Conservation (phyloP, 2,113 vertebrate species). For the Ophiodon elongatus region DNA sequence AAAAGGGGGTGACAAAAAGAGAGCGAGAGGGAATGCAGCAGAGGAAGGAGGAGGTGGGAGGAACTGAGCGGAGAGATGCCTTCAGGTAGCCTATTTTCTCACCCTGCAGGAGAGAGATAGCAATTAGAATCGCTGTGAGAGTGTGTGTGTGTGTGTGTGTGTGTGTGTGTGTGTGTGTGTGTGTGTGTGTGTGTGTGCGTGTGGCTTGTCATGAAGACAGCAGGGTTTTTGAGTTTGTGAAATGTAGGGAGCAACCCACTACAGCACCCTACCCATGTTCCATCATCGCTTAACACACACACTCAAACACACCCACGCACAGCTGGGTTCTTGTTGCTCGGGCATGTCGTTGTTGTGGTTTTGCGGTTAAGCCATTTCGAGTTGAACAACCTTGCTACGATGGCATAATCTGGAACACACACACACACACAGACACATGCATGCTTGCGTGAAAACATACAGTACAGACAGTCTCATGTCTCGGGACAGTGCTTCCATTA, state of each 20-base stretch:
- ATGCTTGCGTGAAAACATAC: not conserved
- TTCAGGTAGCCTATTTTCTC: constrained; percentile 71
- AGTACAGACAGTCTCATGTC: not conserved
- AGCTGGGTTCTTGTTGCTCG: constrained; percentile 15
- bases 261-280: constrained; percentile 43
- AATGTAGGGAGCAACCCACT: constrained; percentile 39
- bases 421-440: not conserved
- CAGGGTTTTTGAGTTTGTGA: constrained; percentile 34
- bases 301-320: constrained; percentile 3
- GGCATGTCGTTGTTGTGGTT: constrained; percentile 22
- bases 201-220: constrained; percentile 41
- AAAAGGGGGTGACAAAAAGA: not conserved
- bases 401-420: not conserved
- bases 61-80: constrained; percentile 60
- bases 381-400: constrained; percentile 19
- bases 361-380: constrained; percentile 23
- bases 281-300: constrained; percentile 52
- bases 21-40: not conserved
- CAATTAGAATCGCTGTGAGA: constrained; percentile 69
- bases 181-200: constrained; percentile 26
- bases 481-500: not conserved
- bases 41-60: constrained; percentile 36
- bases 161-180: constrained; percentile 25
- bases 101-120: constrained; percentile 67
- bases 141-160: constrained; percentile 24